Evolutionary conservation across 2,113 vertebrate species (phyloP), one percentile per base, ranked within the genome.

Genomic region (Strigops habroptila): DNA sequence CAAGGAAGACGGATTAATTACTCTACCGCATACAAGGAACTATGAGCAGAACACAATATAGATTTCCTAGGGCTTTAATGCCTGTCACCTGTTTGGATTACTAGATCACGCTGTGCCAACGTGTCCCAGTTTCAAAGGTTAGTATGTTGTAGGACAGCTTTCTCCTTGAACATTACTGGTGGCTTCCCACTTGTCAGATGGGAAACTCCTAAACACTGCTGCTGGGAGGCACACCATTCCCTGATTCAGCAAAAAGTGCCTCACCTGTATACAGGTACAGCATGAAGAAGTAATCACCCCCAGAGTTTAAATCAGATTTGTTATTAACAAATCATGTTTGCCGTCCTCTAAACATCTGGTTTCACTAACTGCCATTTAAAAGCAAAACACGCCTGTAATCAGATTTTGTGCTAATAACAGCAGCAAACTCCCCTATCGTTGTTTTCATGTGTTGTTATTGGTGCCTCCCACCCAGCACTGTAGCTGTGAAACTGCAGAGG

Each of bases 191-290:
- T 81, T 89, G 65, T 82, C 70, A 78, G 67, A 65, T 33, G 89
- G 95, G 82, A 95, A 97, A 96, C 52, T 69, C 93, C 93, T 75
- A 13, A 68, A 35, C 7, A 18, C 8, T 12, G 39, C 49, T 57
- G 44, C 81, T 63, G 12, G 59, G 73, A 88, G 81, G 19, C 43
- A 82, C 59, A 31, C 4, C 9, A 15, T 49, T 73, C 62, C 49
- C n/a, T 93, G 95, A 95, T n/a, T 94, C 94, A 90, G 89, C 73
- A 85, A 84, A 83, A 62, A 10, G 80, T 52, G 41, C 37, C 81
- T 95, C 82, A 97, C 71, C 69, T 77, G 21, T n/a, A n/a, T 7
- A 33, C 10, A 75, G 39, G 31, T 15, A 37, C 1, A 52, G 73
- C 35, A 77, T 4, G 44, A 82, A 80, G 81, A 82, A 75, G 59